Conservation (phyloP, 2,888 invertebrate species). For the Xanthia togata region DNA sequence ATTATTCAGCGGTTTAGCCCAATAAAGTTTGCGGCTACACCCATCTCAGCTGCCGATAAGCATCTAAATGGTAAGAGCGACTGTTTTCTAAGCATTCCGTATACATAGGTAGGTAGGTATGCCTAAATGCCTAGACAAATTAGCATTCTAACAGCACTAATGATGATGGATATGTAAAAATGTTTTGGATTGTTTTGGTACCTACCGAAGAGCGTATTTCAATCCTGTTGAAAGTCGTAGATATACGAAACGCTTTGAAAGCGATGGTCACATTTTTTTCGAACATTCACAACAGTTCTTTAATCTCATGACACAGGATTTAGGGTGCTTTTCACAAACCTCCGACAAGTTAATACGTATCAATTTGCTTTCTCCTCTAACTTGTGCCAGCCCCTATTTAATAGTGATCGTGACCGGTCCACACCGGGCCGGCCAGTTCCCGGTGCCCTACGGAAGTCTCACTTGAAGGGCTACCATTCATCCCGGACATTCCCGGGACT, state of each 20-base stretch:
- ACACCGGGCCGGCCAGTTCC: constrained; percentile 36
- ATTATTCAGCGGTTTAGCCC: not conserved
- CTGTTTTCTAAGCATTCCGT: not conserved
- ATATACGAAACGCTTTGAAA: not conserved
- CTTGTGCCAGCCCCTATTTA: constrained; percentile 26
- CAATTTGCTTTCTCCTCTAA: constrained; percentile 5
- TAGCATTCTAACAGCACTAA: not conserved
- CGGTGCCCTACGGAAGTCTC: constrained; percentile 60
- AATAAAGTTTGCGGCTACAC: not conserved
- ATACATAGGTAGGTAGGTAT: not conserved
- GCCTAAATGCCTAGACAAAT: not conserved
- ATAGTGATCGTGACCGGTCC: constrained; percentile 57
- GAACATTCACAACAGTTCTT: not conserved
- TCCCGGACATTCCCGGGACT: constrained; percentile 50
- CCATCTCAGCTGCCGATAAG: not conserved
- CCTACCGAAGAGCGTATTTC: not conserved
- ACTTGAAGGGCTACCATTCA: constrained; percentile 61
- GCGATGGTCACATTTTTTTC: not conserved
- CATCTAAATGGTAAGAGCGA: not conserved
- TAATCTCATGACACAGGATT: not conserved
- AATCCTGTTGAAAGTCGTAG: not conserved
- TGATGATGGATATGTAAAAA: not conserved
- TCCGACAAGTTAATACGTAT: not conserved
- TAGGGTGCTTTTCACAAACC: not conserved
- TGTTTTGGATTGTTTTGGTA: not conserved